A percentile compares a stretch with the other conserved stretches of the same genome.
phyloP scores from a whole-genome alignment of 2,888 invertebrate species.

The Selenia dentaria region DNA sequence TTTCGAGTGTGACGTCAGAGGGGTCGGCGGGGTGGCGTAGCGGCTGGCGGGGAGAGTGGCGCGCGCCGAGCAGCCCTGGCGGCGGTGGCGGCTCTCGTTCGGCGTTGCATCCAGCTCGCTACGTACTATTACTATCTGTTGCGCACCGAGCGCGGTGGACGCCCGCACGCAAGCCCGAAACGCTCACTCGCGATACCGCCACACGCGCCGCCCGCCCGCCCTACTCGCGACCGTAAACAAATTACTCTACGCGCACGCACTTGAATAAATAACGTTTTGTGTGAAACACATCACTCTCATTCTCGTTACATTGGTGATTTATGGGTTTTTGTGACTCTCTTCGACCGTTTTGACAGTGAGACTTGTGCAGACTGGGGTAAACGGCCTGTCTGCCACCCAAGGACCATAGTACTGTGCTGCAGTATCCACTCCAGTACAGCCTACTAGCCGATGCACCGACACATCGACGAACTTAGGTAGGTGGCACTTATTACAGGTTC shows the following conservation, averaged over 20 bases:
- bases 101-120: constrained; percentile 49
- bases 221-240: constrained; percentile 65
- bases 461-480: constrained; percentile 42
- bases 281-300: constrained; percentile 32
- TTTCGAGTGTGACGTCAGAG: constrained; percentile 76
- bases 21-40: constrained; percentile 38
- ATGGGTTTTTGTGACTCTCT: constrained; percentile 47
- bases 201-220: constrained; percentile 55
- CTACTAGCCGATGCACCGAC: constrained; percentile 57
- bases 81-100: constrained; percentile 36
- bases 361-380: constrained; percentile 55
- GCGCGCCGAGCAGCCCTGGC: constrained; percentile 57
- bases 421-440: constrained; percentile 58
- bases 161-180: constrained; percentile 51
- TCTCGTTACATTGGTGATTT: constrained; percentile 34
- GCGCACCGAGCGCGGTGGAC: constrained; percentile 75
- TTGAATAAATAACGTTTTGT: constrained; percentile 40
- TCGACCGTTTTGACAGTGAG: constrained; percentile 49
- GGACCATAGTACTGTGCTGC: constrained; percentile 65
- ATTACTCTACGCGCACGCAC: constrained; percentile 48
- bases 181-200: constrained; percentile 28
- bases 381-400: constrained; percentile 68
- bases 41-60: constrained; percentile 49
- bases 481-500: constrained; percentile 4
- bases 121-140: constrained; percentile 69